Conservation (phyloP, 2,888 invertebrate species). For the Zaprionus obscuricornis region DNA sequence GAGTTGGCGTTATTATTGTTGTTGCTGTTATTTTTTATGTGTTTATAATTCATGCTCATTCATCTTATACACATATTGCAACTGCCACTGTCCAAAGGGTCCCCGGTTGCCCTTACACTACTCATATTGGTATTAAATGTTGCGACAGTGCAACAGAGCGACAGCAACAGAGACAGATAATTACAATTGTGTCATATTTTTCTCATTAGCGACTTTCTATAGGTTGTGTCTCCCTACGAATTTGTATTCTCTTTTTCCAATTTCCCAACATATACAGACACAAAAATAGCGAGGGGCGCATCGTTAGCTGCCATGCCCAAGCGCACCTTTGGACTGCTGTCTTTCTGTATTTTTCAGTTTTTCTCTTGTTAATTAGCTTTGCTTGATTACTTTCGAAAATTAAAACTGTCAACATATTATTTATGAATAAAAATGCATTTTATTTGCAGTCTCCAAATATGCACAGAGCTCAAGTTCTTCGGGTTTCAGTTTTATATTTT, state of each 20-base stretch:
- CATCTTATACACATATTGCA: conserved; percentile 57
- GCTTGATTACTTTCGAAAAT: conserved; percentile 79
- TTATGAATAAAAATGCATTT: conserved; percentile 66
- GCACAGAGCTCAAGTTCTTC: not conserved
- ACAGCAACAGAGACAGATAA: conserved; percentile 45
- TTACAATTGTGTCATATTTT: conserved; percentile 80
- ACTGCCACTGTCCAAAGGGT: conserved; percentile 28
- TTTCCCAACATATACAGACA: conserved; percentile 6
- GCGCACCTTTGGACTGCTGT: conserved; percentile 51
- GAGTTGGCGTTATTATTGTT: conserved; percentile 32
- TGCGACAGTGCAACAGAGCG: conserved; percentile 29
- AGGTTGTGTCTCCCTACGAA: conserved; percentile 19
- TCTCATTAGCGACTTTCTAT: conserved; percentile 75
- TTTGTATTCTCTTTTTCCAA: not conserved
- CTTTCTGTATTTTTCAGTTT: conserved; percentile 8
- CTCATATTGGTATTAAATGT: conserved; percentile 68
- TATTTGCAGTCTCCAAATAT: conserved; percentile 46
- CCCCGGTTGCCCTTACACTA: conserved; percentile 19
- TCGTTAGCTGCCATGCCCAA: conserved; percentile 47
- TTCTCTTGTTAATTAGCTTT: conserved; percentile 74
- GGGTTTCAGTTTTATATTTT: too few species aligned
- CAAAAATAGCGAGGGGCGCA: too few species aligned
- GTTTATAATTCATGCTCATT: conserved; percentile 76
- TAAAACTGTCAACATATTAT: conserved; percentile 79
- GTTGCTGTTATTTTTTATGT: conserved; percentile 58